Base-by-base conservation (phyloP, 2,888 invertebrate genomes). In the Ophion ellenae region DNA sequence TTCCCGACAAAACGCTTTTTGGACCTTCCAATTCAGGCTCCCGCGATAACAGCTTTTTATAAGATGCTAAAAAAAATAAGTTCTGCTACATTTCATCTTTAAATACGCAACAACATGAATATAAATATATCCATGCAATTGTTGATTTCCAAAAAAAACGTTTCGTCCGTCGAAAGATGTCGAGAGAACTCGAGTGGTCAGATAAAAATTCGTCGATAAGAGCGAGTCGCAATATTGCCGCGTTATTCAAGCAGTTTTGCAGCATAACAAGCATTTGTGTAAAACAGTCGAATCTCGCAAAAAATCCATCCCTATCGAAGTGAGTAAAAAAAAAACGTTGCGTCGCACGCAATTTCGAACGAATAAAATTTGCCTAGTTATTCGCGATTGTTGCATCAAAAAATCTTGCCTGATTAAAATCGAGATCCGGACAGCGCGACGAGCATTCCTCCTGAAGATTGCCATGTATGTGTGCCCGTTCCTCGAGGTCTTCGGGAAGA, bases 361-460 rank as follows among this genome's bases (percentile, higher is more conserved):
- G 17, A 28, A 57, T 1, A 32, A 53, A 53, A 28, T 70, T 24
- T 0, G 24, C 24, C 32, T 11, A 57, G 4, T 17, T 4, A 17
- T 28, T 70, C 10, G 9, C 7, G 45, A 17, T 36, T 2, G 57
- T 1, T 17, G 11, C 17, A 24, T 45, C 57, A 24, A 28, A 47
- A 45, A 70, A 64, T 70, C 86, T 87, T 87, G 90, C 93, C 92
- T 93, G 93, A 87, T 91, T 93, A 71, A 92, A 87, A 73, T 92
- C 93, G 86, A 92, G 90, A 74, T 93, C 91, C 10, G 92, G 93
- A 77, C 93, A 93, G 9, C 91, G 90, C 5, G 92, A 90, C 11
- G 92, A 90, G 88, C 93, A 93, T 81, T 93, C 93, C 69, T 92
- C 90, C 85, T 93, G 90, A n/a, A 93, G 89, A 83, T 87, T 91